These are phyloP conservation scores for Schizopygopsis malacanthus DNA, from an alignment of 2,797 vertebrate species.

Conservation along the genomic window DNA sequence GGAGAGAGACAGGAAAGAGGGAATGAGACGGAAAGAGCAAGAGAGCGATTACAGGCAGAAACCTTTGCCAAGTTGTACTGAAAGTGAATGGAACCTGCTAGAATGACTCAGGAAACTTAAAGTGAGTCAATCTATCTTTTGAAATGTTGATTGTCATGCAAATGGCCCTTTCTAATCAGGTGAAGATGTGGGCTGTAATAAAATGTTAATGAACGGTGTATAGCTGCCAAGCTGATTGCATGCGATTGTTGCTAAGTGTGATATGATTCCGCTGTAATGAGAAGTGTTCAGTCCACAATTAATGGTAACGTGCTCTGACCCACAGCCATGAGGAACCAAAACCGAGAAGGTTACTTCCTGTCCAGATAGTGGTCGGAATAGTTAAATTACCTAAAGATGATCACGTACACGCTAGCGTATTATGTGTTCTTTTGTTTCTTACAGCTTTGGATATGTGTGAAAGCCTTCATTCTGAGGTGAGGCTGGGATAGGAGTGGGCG, in stretches of 20 bases:
- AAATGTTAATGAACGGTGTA: constrained; percentile 35
- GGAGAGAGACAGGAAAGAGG: constrained; percentile 7
- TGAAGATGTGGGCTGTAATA: constrained; percentile 42
- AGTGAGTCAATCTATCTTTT: constrained; percentile 21
- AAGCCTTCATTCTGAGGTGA: neutral
- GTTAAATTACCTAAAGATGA: neutral
- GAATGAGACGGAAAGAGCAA: constrained; percentile 20
- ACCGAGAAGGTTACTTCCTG: constrained; percentile 33
- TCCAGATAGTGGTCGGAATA: constrained; percentile 22
- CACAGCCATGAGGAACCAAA: constrained; percentile 28
- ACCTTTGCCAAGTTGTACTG: constrained; percentile 28
- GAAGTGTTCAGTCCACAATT: constrained; percentile 27
- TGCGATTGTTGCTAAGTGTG: constrained; percentile 27
- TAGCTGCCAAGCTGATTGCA: constrained; percentile 31
- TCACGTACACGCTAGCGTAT: neutral
- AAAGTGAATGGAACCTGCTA: constrained; percentile 9
- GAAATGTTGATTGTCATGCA: constrained; percentile 51
- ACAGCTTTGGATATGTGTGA: neutral
- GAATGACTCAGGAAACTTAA: constrained; percentile 45
- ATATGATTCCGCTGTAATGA: constrained; percentile 49
- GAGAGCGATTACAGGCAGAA: constrained; percentile 31
- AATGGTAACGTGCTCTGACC: constrained; percentile 27
- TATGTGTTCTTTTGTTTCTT: neutral
- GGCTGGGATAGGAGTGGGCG: constrained; percentile 23
- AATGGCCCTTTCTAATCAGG: constrained; percentile 44